Base-by-base conservation (phyloP, 2,113 vertebrate genomes). In the Siphamia tubifer region DNA sequence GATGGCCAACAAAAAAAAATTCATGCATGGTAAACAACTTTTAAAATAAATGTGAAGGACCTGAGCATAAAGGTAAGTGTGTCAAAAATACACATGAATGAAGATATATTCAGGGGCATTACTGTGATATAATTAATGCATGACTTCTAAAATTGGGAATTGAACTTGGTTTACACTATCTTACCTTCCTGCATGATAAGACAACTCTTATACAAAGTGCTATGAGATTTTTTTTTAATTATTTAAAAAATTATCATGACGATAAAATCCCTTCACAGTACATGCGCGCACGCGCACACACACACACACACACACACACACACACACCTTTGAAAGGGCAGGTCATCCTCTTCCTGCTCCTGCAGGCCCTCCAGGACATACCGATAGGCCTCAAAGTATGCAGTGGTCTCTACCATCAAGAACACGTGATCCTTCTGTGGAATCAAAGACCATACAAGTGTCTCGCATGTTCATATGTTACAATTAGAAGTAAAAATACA, bases 351-450 rank as follows among this genome's bases (percentile, higher is more conserved):
- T 16, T 49, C 68, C 68, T 92, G 85, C 72, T 96, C 93, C 84
- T 96, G 90, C 23, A 98, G 87, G 8, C 96, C 96, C 62, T 98
- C 94, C 0, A 99, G 79, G 58, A 99, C 96, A 8, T 97, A 94
- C 0, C 93, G 87, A 74, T 96, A 99, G 34, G 96, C 96, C 74
- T 99, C 96, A 85, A 98, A 99, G 75, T 96, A 99, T 15, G 97
- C 96, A 0, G 94, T 92, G 42, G 95, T 97, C 83, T 99, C 96
- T 31, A 98, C 93, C 97, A 99, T 98, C 44, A 96, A 82, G 75
- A 98, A 99, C 43, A 89, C 87, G 51, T 94, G 93, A 6, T 91
- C 91, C 21, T 92, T 92, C 63, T 92, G 87, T 54, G 0, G 56
- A 13, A 73, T 8, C 31, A 31, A n/a, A n/a, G 0, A 15, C 27